Conservation (phyloP, 2,888 invertebrate species). For the Zaprionus bogoriensis region DNA sequence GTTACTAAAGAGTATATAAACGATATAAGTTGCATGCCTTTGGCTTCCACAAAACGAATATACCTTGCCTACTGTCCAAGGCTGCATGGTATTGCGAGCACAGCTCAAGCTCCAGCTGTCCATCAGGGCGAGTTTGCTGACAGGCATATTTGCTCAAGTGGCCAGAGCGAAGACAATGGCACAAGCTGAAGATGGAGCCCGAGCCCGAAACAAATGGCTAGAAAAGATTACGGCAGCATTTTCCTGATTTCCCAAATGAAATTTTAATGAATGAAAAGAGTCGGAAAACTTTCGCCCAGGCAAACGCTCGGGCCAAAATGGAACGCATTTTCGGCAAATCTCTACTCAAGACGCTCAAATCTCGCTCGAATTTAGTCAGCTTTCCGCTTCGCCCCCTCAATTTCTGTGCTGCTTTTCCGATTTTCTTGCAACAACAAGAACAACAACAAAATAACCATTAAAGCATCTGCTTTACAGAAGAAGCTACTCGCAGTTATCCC, state of each 20-base stretch:
- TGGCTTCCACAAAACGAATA: too few species aligned
- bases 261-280: conserved; percentile 64
- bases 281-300: conserved; percentile 13
- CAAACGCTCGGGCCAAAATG: conserved; percentile 34
- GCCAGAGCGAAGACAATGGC: conserved; percentile 7
- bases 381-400: conserved; percentile 16
- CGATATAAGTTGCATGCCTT: too few species aligned
- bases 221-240: conserved; percentile 68
- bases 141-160: conserved; percentile 27
- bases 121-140: conserved; percentile 16
- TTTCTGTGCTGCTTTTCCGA: background rate
- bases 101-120: too few species aligned
- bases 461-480: conserved; percentile 45
- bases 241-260: conserved; percentile 74
- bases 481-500: conserved; percentile 11
- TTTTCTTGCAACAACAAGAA: conserved; percentile 3
- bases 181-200: conserved; percentile 31
- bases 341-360: conserved; percentile 38
- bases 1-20: too few species aligned
- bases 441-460: conserved; percentile 39
- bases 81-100: too few species aligned
- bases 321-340: conserved; percentile 30
- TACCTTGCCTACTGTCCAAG: too few species aligned
- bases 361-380: too few species aligned
- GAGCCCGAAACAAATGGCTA: conserved; percentile 51